Conservation (phyloP, 2,888 invertebrate genomes). For the Stegana nigrithorax region DNA sequence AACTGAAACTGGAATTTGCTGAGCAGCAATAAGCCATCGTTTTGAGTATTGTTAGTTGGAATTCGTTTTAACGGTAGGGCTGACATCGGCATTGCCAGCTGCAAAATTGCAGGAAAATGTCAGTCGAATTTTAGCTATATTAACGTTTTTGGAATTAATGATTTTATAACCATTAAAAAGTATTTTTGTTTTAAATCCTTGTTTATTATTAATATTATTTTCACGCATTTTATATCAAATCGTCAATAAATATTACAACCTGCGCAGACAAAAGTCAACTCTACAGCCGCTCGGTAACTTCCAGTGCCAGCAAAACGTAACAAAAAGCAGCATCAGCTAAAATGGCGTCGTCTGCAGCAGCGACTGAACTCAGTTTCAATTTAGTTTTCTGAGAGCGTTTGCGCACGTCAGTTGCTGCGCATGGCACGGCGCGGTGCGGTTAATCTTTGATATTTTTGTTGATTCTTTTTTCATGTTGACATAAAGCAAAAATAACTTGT, state of each 20-base stretch:
- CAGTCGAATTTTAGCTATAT: too few species aligned
- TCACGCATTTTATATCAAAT: too few species aligned
- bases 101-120: too few species aligned
- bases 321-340: too few species aligned
- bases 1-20: constrained; percentile 48
- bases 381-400: constrained; percentile 66
- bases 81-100: constrained; percentile 6
- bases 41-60: neutral
- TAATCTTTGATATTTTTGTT: constrained; percentile 16
- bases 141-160: too few species aligned
- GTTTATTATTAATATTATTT: too few species aligned
- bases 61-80: neutral
- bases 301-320: too few species aligned
- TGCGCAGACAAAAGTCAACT: too few species aligned
- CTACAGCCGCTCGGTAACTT: too few species aligned
- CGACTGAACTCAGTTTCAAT: constrained; percentile 24
- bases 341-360: constrained; percentile 66
- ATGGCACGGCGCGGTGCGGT: constrained; percentile 58
- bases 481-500: constrained; percentile 22
- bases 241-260: too few species aligned
- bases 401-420: constrained; percentile 60
- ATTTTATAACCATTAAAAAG: too few species aligned
- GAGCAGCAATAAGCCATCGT: constrained; percentile 21
- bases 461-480: constrained; percentile 17
- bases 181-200: too few species aligned